A percentile compares a stretch with the other conserved stretches of the same genome.
phyloP scores from a whole-genome alignment of 64 coral and sea anemone species.

The Porites australiensis region DNA sequence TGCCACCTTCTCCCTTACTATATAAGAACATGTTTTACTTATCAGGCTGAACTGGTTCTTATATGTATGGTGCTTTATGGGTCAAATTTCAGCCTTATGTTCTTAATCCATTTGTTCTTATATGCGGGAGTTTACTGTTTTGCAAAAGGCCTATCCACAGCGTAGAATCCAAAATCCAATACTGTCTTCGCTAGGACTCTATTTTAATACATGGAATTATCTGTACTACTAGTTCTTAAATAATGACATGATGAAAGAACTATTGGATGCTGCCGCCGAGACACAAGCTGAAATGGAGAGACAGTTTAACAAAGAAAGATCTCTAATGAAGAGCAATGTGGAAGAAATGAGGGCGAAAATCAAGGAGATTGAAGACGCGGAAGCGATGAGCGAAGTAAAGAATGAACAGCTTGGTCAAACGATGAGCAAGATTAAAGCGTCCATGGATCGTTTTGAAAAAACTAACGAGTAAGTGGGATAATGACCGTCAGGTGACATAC shows the following conservation, averaged over 20 bases:
- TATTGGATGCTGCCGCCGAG: background rate
- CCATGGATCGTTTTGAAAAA: conserved; percentile 81
- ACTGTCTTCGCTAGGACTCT: no score
- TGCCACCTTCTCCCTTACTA: no score
- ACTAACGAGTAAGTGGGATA: conserved; percentile 80
- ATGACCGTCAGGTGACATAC: no score
- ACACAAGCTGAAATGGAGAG: conserved; percentile 56
- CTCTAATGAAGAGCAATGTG: conserved; percentile 55
- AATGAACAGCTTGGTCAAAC: conserved; percentile 41
- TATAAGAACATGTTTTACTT: no score
- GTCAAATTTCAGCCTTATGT: no score
- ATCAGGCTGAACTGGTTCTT: no score
- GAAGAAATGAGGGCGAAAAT: conserved; percentile 65
- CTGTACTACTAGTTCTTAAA: background rate
- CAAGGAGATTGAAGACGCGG: conserved; percentile 73
- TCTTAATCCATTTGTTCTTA: no score
- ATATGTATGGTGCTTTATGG: no score
- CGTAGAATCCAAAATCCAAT: no score
- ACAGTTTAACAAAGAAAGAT: conserved; percentile 63
- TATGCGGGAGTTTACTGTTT: no score
- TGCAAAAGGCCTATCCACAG: no score
- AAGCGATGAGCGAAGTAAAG: conserved; percentile 31
- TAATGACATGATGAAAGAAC: background rate
- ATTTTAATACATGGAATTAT: background rate
- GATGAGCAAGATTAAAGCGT: conserved; percentile 74